Evolutionary conservation across 1,140 invertebrate species (phyloP).

Genomic region (Zophobas morio): DNA sequence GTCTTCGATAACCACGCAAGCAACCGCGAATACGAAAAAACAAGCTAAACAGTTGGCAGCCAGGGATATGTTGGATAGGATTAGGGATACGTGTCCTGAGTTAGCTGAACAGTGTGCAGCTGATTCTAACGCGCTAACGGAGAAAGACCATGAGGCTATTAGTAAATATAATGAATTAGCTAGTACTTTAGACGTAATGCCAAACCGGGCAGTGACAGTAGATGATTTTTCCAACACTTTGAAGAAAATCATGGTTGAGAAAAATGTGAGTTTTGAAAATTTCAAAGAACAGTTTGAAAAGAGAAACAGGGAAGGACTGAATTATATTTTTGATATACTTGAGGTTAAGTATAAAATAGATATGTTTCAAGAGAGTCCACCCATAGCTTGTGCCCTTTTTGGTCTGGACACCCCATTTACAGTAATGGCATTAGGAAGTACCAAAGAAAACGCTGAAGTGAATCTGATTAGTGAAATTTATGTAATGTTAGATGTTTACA

Average conservation of each 20-base stretch:
- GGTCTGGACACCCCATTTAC: constrained; percentile 58
- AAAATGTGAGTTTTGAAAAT: constrained; percentile 54
- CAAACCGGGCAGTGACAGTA: constrained; percentile 56
- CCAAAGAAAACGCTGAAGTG: constrained; percentile 45
- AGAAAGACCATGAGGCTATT: constrained; percentile 44
- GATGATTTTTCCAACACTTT: constrained; percentile 51
- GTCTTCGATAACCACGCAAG: constrained; percentile 72
- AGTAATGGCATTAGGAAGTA: constrained; percentile 49
- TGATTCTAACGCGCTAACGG: constrained; percentile 35
- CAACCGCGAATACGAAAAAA: constrained; percentile 71
- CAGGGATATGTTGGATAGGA: constrained; percentile 69
- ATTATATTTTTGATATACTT: constrained; percentile 54
- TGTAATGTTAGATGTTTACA: constrained; percentile 3
- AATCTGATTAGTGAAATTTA: constrained; percentile 14
- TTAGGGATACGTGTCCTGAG: constrained; percentile 54
- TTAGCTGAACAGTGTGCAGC: constrained; percentile 38
- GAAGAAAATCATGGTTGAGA: constrained; percentile 53
- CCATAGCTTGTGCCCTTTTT: constrained; percentile 50
- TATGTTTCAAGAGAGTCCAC: constrained; percentile 52
- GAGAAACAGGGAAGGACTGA: constrained; percentile 51
- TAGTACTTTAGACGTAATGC: constrained; percentile 45
- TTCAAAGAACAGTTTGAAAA: constrained; percentile 54
- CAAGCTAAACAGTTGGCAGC: constrained; percentile 73
- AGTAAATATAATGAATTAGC: constrained; percentile 48
- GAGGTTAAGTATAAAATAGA: constrained; percentile 53